phyloP scores from a whole-genome alignment of 1,140 invertebrate genomes.

The Diabrotica undecimpunctata region DNA sequence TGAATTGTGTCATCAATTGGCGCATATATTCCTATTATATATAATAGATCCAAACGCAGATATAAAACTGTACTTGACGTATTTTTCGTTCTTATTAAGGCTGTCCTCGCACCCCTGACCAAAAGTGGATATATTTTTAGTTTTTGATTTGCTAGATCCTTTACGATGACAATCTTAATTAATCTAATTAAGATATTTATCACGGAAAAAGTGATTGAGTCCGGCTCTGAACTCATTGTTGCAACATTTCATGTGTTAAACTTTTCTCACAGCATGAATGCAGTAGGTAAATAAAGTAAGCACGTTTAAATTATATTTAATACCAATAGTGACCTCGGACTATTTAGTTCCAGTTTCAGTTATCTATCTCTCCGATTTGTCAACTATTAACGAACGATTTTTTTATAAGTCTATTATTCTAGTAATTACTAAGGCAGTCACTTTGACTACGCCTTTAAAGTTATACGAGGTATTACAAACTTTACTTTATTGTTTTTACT shows the following conservation, averaged over 20 bases:
- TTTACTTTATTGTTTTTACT: too few relatives aligned
- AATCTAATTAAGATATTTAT: too few relatives aligned
- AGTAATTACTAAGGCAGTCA: background rate
- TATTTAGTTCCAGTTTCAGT: slow-evolving; percentile 2
- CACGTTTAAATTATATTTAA: background rate
- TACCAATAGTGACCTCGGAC: background rate
- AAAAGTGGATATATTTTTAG: too few relatives aligned
- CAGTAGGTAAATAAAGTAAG: background rate
- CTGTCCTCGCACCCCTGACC: too few relatives aligned
- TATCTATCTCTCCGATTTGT: background rate
- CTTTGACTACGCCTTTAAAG: background rate
- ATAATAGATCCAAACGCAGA: too few relatives aligned
- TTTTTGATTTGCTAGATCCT: too few relatives aligned
- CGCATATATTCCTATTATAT: too few relatives aligned
- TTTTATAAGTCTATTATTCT: background rate
- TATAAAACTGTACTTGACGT: too few relatives aligned
- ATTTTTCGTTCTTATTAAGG: too few relatives aligned
- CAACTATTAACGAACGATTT: background rate
- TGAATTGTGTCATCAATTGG: too few relatives aligned
- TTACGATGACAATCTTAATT: too few relatives aligned
- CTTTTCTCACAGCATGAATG: background rate
- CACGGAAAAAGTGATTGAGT: too few relatives aligned
- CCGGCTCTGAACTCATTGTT: background rate
- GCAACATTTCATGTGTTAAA: background rate
- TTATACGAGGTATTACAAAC: background rate